Evolutionary conservation across 2,888 invertebrate species (phyloP).

Genomic region (Cartodere bifasciata): DNA sequence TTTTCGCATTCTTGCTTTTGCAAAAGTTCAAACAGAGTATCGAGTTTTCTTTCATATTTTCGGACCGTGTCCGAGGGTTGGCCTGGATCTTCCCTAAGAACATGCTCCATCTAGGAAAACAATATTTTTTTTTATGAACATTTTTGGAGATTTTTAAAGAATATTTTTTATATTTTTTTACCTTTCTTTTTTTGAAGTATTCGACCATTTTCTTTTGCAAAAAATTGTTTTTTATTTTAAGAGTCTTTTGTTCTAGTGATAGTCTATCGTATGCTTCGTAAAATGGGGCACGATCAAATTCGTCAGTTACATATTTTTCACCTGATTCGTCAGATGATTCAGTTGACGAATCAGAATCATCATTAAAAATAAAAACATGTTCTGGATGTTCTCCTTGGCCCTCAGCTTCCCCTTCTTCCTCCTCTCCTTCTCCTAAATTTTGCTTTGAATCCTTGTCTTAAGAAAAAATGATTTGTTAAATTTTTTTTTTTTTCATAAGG

Average conservation of each 20-base stretch:
- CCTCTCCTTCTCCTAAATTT: too few species aligned
- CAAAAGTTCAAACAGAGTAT: slow-evolving; percentile 19
- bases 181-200: slow-evolving; percentile 27
- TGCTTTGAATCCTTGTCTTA: too few species aligned
- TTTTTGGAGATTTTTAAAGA: neutral
- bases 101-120: slow-evolving; percentile 26
- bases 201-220: slow-evolving; percentile 29
- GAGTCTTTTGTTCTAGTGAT: slow-evolving; percentile 11
- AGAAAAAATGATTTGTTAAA: too few species aligned
- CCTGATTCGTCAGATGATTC: too few species aligned
- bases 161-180: slow-evolving; percentile 9
- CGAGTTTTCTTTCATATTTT: slow-evolving; percentile 26
- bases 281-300: slow-evolving; percentile 16
- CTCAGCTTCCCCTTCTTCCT: too few species aligned
- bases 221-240: slow-evolving; percentile 24
- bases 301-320: too few species aligned
- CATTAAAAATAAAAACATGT: too few species aligned
- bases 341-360: too few species aligned
- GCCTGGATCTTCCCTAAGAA: slow-evolving; percentile 23
- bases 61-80: slow-evolving; percentile 20
- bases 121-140: slow-evolving; percentile 1
- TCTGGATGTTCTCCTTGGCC: too few species aligned
- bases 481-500: too few species aligned
- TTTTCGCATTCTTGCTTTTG: slow-evolving; percentile 16
- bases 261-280: slow-evolving; percentile 13